Base-by-base conservation (phyloP, 37 sponge, comb jelly and placozoan genomes). In the Agelas oroides region DNA sequence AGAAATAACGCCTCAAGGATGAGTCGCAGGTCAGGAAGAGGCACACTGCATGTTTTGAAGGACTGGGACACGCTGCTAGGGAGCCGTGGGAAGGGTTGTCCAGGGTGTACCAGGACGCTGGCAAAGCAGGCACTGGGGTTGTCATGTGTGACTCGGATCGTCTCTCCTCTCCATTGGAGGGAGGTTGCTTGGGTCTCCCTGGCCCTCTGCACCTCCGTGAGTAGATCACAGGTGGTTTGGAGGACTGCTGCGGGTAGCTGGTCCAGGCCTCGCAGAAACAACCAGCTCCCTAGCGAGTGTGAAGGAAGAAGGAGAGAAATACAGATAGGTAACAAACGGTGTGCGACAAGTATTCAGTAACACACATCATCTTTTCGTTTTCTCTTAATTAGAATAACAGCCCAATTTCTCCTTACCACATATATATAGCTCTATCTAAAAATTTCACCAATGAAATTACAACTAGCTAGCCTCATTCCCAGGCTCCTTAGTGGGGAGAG, bases 211-310 rank as follows among this genome's bases (percentile, higher is more conserved):
- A 90, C 25, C 18, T 71, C 54, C 1, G 59, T 23, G 24, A 90
- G 65, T 14, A 87, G 71, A 0, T 59, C 21, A 28, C 70, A 75
- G 21, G 59, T 33, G 23, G 73, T 46, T 58, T 82, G 84, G 0
- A 91, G 82, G n/a, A 86, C 46, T 5, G 78, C 52, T 13, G 74
- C 65, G 20, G 63, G 28, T n/a, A 91, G 84, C 14, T 20, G 57
- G 65, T 86, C 77, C 5, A 86, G 25, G 2, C 53, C 37, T 2
- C 75, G 73, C 8, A 91, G 83, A 20, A 53, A 58, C 23, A 91
- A 58, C 87, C 83, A 86, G 18, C 65, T 76, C 3, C 90, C 90
- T 90, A 33, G 0, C 2, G 35, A n/a, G 3, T 59, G 60, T 5
- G 37, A 38, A n/a, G 15, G n/a, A 16, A 52, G 28, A 16, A 27